phyloP scores from a whole-genome alignment of 2,113 vertebrate species.

The Alectura lathami region DNA sequence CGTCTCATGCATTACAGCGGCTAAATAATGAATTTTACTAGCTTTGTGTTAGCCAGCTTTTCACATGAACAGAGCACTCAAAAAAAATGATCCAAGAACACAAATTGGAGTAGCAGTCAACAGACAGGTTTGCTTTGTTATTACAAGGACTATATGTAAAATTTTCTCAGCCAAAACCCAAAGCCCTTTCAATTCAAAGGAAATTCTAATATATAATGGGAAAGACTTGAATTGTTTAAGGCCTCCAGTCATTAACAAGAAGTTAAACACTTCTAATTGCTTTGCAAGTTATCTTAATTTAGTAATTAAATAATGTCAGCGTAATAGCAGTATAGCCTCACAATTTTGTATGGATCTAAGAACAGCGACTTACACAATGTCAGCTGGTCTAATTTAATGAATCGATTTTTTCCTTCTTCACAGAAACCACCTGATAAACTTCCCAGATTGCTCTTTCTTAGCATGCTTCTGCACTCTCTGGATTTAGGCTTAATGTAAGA shows the following conservation, averaged over 20 bases:
- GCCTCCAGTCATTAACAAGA: not conserved
- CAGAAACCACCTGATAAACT: not conserved
- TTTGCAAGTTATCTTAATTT: not conserved
- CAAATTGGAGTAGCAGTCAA: rapidly evolving
- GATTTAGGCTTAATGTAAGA: not conserved
- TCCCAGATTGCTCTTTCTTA: not conserved
- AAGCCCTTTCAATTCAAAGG: not conserved
- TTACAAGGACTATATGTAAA: not conserved
- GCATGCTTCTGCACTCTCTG: not conserved
- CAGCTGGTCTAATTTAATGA: not conserved
- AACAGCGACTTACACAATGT: not conserved
- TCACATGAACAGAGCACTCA: not conserved
- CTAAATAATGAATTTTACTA: not conserved
- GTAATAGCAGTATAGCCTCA: not conserved
- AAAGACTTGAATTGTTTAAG: not conserved
- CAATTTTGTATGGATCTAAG: not conserved
- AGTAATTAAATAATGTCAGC: not conserved
- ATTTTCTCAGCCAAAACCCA: not conserved
- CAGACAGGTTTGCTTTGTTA: not conserved
- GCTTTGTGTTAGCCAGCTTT: not conserved
- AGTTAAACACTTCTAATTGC: not conserved
- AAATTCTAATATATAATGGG: not conserved
- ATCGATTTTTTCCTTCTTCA: not conserved
- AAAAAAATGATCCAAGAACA: rapidly evolving
- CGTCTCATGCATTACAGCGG: not conserved